Percentiles rank a stretch among this genome's conserved stretches.
phyloP scores from a whole-genome alignment of 2,888 invertebrate genomes.

The Pyrrhosoma nymphula region DNA sequence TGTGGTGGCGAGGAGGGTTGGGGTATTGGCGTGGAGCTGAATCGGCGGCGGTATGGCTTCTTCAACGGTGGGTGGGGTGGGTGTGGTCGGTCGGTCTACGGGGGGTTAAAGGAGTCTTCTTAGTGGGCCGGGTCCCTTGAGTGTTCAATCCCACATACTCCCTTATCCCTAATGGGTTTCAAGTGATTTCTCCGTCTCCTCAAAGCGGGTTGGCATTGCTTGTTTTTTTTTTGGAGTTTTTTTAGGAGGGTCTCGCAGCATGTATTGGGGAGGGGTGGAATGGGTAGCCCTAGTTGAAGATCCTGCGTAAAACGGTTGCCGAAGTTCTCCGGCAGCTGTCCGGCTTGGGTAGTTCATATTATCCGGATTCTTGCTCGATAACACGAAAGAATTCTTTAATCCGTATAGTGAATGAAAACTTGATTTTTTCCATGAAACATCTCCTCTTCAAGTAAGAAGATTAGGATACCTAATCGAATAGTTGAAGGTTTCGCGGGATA shows the following conservation, averaged over 20 bases:
- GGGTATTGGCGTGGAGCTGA: background rate
- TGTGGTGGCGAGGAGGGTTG: background rate
- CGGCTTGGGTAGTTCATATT: background rate
- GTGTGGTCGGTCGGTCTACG: background rate
- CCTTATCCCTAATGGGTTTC: conserved; percentile 48
- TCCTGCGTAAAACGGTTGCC: background rate
- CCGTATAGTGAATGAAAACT: background rate
- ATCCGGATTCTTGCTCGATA: background rate
- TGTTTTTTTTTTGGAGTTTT: background rate
- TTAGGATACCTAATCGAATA: too few relatives aligned
- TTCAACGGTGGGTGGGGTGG: background rate
- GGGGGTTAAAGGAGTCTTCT: background rate
- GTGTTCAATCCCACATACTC: background rate
- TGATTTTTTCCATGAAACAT: too few relatives aligned
- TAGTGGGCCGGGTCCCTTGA: background rate
- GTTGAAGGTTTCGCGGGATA: too few relatives aligned
- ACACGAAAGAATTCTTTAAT: background rate
- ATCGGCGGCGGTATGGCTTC: background rate
- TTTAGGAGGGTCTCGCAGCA: background rate
- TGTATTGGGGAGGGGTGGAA: background rate
- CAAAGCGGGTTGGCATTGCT: background rate
- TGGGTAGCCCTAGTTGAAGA: background rate
- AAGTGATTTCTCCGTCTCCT: conserved; percentile 55
- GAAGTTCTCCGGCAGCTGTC: background rate
- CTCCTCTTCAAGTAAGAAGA: too few relatives aligned